These are phyloP conservation scores for Zaprionus obscuricornis DNA, from an alignment of 2,888 invertebrate genomes.

Conservation along the genomic window DNA sequence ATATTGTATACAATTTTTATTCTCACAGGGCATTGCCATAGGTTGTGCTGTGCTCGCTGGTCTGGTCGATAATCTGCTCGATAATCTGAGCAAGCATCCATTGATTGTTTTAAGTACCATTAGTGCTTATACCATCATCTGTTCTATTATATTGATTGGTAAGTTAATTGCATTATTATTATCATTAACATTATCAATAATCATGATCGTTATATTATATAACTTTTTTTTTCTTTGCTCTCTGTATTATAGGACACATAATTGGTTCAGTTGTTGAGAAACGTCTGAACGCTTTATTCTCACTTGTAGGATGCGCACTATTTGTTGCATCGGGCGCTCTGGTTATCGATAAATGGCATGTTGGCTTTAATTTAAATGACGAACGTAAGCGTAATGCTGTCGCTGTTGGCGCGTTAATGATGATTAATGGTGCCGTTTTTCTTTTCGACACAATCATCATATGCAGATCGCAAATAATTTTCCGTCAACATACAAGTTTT, in stretches of 20 bases:
- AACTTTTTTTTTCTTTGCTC: constrained; percentile 4
- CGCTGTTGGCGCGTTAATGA: constrained; percentile 81
- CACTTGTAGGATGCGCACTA: constrained; percentile 78
- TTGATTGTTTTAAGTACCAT: constrained; percentile 80
- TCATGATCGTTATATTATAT: background rate
- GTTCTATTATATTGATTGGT: constrained; percentile 78
- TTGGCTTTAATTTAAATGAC: constrained; percentile 58
- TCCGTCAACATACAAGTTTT: background rate
- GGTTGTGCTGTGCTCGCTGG: constrained; percentile 80
- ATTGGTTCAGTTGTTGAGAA: constrained; percentile 80
- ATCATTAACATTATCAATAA: background rate
- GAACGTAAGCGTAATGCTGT: constrained; percentile 80
- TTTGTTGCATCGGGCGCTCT: constrained; percentile 81
- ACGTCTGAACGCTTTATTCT: constrained; percentile 80
- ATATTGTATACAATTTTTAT: background rate
- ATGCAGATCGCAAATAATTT: constrained; percentile 80
- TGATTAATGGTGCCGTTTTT: constrained; percentile 82
- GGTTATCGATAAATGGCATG: constrained; percentile 81
- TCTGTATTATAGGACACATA: constrained; percentile 68
- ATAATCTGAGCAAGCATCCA: constrained; percentile 53
- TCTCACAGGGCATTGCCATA: constrained; percentile 77
- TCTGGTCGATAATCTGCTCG: constrained; percentile 70
- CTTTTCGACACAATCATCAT: constrained; percentile 81
- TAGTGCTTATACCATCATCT: constrained; percentile 80
- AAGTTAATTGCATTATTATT: constrained; percentile 31